A percentile compares a stretch with the other conserved stretches of the same genome.
Evolutionary conservation across 2,797 vertebrate genomes (phyloP).

Genomic region (Phyllotis vaccarum): DNA sequence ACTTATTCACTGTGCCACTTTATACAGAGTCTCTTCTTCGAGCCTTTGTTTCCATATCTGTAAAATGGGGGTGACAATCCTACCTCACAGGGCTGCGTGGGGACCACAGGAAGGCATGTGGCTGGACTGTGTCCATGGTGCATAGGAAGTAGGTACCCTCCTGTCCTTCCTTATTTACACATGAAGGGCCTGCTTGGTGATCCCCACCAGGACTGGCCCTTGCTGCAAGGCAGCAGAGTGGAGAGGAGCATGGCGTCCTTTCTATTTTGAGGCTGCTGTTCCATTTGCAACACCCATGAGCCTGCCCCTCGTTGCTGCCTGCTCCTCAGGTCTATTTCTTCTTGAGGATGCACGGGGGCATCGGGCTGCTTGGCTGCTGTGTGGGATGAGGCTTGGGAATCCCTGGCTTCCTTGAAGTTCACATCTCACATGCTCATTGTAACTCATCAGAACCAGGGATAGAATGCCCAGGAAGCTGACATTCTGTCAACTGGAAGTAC

Average conservation of each 20-base stretch:
- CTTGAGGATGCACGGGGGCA: rapidly evolving
- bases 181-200: neutral
- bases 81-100: slow-evolving; percentile 48
- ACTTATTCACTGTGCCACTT: neutral
- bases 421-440: neutral
- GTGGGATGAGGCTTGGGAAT: neutral
- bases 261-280: neutral
- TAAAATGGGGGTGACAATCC: slow-evolving; percentile 45
- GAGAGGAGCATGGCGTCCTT: neutral
- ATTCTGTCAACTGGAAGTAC: neutral
- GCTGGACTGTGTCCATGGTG: neutral
- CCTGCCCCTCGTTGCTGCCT: neutral
- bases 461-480: neutral
- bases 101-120: neutral
- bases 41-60: slow-evolving; percentile 49
- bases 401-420: neutral
- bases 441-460: neutral
- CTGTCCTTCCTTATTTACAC: neutral
- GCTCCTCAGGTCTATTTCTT: neutral
- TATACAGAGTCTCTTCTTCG: neutral
- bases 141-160: neutral
- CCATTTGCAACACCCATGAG: neutral
- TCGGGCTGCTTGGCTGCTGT: neutral
- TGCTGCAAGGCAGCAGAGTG: neutral
- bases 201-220: neutral